Evolutionary conservation across 2,888 invertebrate genomes (phyloP).

Genomic region (Tinea semifulvella): DNA sequence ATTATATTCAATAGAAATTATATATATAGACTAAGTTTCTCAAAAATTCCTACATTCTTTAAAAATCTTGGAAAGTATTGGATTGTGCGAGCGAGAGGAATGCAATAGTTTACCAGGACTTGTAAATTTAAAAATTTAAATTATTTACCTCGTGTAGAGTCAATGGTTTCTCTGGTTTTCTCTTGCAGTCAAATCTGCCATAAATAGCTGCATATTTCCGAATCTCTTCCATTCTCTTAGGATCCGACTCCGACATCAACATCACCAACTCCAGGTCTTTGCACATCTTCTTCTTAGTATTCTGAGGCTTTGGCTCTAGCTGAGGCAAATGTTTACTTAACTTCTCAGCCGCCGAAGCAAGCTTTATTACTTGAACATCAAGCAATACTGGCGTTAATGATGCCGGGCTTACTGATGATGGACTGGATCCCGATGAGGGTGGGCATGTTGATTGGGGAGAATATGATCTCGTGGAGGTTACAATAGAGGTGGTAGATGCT

Average conservation of each 20-base stretch:
- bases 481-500: constrained; percentile 46
- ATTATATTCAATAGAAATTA: too few species aligned
- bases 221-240: constrained; percentile 91
- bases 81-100: too few species aligned
- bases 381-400: constrained; percentile 81
- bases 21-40: too few species aligned
- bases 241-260: constrained; percentile 88
- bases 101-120: too few species aligned
- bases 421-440: constrained; percentile 65
- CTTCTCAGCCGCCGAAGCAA: constrained; percentile 84
- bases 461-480: constrained; percentile 43
- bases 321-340: constrained; percentile 85
- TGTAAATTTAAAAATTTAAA: not conserved
- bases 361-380: constrained; percentile 84
- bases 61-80: too few species aligned
- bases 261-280: constrained; percentile 93
- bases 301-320: constrained; percentile 89
- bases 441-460: constrained; percentile 58
- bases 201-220: constrained; percentile 97
- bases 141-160: constrained; percentile 88
- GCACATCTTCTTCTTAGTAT: constrained; percentile 91
- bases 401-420: constrained; percentile 68
- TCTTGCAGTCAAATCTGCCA: constrained; percentile 96
- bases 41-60: too few species aligned
- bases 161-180: constrained; percentile 95